Evolutionary conservation across 2,797 vertebrate species (phyloP).

Genomic region (Danio kyathit): DNA sequence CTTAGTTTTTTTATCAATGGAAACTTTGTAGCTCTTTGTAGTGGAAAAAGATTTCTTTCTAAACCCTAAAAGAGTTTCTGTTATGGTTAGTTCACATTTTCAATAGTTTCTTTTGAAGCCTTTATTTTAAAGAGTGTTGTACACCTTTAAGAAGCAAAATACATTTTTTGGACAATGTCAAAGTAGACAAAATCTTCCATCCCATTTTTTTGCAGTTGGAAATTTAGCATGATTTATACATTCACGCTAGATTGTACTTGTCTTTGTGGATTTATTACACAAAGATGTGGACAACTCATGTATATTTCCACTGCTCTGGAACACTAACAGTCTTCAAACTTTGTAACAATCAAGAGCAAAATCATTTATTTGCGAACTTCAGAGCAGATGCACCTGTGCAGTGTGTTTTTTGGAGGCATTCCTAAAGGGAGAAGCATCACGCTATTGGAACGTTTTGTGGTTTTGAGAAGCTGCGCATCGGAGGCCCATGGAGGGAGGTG

Average conservation of each 20-base stretch:
- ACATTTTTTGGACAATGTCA: conserved; percentile 15
- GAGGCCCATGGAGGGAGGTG: conserved; percentile 55
- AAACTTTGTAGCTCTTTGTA: too few species aligned
- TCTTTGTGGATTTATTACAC: background rate
- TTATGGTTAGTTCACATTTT: too few species aligned
- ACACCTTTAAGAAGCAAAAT: background rate
- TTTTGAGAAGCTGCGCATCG: conserved; percentile 58
- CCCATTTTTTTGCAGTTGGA: background rate
- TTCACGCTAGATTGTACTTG: conserved; percentile 8
- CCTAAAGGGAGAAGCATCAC: conserved; percentile 68
- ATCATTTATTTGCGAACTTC: conserved; percentile 24
- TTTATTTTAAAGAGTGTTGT: background rate
- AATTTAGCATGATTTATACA: conserved; percentile 23
- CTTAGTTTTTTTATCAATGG: too few species aligned
- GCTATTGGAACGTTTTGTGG: conserved; percentile 62
- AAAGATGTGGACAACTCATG: conserved; percentile 16
- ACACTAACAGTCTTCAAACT: conserved; percentile 4
- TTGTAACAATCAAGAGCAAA: background rate
- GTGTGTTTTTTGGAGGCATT: conserved; percentile 64
- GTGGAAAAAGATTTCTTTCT: too few species aligned
- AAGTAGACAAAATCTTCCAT: background rate
- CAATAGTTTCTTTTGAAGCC: background rate
- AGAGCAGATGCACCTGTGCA: conserved; percentile 58
- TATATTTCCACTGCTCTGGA: conserved; percentile 15
- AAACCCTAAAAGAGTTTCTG: too few species aligned